Conservation (phyloP, 2,888 invertebrate genomes). For the Plutella xylostella region DNA sequence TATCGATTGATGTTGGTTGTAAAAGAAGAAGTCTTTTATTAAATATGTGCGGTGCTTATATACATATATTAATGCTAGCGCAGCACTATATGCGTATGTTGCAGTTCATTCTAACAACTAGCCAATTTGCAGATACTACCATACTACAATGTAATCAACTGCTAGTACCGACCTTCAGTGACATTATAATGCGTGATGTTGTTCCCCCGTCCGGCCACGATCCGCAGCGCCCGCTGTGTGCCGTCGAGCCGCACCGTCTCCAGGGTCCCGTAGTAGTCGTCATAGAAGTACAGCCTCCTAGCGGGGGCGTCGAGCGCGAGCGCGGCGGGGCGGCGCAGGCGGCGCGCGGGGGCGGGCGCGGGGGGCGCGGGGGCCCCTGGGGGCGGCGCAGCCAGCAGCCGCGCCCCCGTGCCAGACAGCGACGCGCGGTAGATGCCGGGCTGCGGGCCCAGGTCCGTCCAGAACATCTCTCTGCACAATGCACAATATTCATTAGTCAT, state of each 20-base stretch:
- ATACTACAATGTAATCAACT: background rate
- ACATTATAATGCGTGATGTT: background rate
- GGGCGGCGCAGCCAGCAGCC: background rate
- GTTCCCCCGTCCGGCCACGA: too few relatives aligned
- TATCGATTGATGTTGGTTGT: too few relatives aligned
- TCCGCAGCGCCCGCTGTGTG: constrained; percentile 56
- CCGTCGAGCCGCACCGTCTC: constrained; percentile 79
- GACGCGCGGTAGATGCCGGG: constrained; percentile 73
- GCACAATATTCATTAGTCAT: too few relatives aligned
- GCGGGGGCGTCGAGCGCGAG: constrained; percentile 81
- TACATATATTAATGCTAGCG: too few relatives aligned
- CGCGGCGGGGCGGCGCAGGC: constrained; percentile 79
- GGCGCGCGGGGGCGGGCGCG: constrained; percentile 50
- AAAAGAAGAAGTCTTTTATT: background rate
- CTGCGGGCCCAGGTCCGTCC: constrained; percentile 77
- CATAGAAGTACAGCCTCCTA: constrained; percentile 85
- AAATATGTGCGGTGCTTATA: too few relatives aligned
- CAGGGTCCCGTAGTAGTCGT: constrained; percentile 80
- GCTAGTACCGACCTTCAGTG: background rate
- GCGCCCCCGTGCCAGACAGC: constrained; percentile 69
- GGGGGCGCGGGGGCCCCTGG: constrained; percentile 22
- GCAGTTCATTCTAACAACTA: too few relatives aligned
- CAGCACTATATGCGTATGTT: too few relatives aligned
- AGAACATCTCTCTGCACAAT: constrained; percentile 72
- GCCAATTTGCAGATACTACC: too few relatives aligned